Evolutionary conservation across 1,140 invertebrate species (phyloP).

Genomic region (Lepidurus apus): DNA sequence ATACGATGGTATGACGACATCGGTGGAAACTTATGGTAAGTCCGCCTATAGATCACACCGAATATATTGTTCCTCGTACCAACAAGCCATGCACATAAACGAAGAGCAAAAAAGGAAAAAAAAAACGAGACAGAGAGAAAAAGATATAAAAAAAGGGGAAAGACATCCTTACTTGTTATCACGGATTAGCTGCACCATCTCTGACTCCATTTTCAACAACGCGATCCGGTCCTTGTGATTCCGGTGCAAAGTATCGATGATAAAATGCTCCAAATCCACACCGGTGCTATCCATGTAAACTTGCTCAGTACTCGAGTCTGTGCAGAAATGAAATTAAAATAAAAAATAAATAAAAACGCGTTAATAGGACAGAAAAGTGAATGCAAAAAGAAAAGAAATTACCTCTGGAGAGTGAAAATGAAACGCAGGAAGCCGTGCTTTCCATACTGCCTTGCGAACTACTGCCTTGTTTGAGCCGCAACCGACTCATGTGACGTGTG

Average conservation of each 20-base stretch:
- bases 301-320: constrained; percentile 72
- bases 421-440: constrained; percentile 56
- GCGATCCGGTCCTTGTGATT: constrained; percentile 79
- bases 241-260: constrained; percentile 83
- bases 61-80: constrained; percentile 6
- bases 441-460: constrained; percentile 59
- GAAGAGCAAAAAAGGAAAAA: neutral
- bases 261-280: constrained; percentile 77
- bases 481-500: constrained; percentile 38
- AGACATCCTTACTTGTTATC: constrained; percentile 59
- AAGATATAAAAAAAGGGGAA: neutral
- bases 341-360: neutral
- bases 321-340: neutral
- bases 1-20: constrained; percentile 93
- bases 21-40: constrained; percentile 74
- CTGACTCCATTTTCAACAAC: constrained; percentile 78
- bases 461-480: constrained; percentile 56
- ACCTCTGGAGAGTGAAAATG: constrained; percentile 59
- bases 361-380: too few relatives aligned
- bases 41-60: constrained; percentile 44
- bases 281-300: constrained; percentile 63
- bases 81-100: neutral
- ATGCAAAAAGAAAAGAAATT: constrained; percentile 30
- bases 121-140: neutral
- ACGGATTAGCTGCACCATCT: constrained; percentile 73